phyloP scores from a whole-genome alignment of 2,797 vertebrate genomes.

The Pitangus sulphuratus region DNA sequence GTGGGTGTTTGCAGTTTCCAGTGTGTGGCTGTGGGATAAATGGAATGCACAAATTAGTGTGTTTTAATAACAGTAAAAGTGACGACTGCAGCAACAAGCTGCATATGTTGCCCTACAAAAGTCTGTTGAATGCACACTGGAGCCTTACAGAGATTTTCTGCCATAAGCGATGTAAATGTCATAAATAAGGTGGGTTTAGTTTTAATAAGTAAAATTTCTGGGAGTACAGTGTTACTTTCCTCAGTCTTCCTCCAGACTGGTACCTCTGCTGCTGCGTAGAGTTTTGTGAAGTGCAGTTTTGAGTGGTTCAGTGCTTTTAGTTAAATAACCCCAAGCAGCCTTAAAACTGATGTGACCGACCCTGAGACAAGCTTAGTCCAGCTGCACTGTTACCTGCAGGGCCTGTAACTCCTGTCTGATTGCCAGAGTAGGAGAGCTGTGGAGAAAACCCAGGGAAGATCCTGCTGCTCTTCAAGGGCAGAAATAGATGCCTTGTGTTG shows the following conservation, averaged over 20 bases:
- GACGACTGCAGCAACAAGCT: background rate
- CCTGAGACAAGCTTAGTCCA: background rate
- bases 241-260: background rate
- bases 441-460: background rate
- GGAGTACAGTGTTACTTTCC: background rate
- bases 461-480: background rate
- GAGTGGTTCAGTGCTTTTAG: background rate
- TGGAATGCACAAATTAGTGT: background rate
- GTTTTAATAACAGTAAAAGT: background rate
- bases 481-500: fast-evolving
- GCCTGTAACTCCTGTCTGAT: background rate
- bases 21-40: background rate
- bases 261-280: fast-evolving
- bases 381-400: fast-evolving
- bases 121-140: background rate
- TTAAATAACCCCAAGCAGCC: background rate
- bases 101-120: background rate
- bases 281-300: background rate
- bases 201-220: background rate
- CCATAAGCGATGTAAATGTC: background rate
- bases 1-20: background rate
- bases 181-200: background rate
- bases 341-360: background rate
- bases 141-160: background rate
- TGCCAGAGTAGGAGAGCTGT: background rate